Conservation (phyloP, 2,113 vertebrate genomes). For the Trochalopteron elliotii region DNA sequence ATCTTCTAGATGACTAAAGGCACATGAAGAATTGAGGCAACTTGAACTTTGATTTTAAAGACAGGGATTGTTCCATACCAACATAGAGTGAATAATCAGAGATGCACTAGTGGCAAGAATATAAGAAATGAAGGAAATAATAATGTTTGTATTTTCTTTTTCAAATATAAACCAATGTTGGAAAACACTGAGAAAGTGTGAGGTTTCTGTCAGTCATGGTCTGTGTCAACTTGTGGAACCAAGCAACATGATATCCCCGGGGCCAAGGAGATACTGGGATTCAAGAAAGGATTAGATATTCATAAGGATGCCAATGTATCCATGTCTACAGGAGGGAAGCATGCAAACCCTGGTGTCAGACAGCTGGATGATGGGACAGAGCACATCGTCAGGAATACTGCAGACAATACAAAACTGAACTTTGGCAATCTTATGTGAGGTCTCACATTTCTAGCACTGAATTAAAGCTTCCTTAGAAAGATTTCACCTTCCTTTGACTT, state of each 20-base stretch:
- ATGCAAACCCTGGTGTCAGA: background rate
- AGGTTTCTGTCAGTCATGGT: background rate
- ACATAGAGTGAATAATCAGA: background rate
- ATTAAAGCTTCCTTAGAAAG: background rate
- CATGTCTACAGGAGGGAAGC: background rate
- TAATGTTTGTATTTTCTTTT: background rate
- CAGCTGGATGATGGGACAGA: background rate
- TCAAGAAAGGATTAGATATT: background rate
- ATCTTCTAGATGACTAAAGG: background rate
- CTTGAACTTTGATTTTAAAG: background rate
- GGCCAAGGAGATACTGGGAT: background rate
- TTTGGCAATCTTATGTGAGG: accelerated
- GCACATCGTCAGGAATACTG: background rate
- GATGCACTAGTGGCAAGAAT: background rate
- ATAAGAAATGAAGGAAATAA: background rate
- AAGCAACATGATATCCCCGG: background rate
- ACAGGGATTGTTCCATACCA: background rate
- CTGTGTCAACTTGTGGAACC: background rate
- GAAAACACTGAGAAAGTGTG: background rate
- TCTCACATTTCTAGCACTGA: background rate
- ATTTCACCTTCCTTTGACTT: background rate
- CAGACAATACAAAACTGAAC: background rate
- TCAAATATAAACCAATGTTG: background rate
- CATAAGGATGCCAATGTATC: background rate
- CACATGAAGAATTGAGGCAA: background rate